Conservation (phyloP, 2,113 vertebrate species). For the Dicaeum eximium region DNA sequence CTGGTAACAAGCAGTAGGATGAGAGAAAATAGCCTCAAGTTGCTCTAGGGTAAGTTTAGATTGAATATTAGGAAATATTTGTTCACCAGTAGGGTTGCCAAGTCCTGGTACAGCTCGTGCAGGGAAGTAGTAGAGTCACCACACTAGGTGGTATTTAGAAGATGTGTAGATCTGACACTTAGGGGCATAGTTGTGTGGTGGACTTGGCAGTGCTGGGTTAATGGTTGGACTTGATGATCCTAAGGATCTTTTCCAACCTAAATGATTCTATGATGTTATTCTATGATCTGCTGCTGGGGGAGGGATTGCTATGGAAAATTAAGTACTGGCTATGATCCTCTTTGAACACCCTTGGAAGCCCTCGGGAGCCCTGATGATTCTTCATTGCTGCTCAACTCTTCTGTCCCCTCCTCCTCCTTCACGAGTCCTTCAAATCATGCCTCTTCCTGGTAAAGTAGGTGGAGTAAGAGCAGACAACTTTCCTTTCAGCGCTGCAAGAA, state of each 20-base stretch:
- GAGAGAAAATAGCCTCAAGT: neutral
- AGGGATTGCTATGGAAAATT: neutral
- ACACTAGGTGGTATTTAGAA: neutral
- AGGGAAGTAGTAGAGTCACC: neutral
- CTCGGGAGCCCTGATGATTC: neutral
- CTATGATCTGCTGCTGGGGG: neutral
- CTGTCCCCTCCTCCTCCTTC: neutral
- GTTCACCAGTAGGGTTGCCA: neutral
- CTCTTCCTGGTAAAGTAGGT: neutral
- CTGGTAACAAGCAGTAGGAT: accelerated
- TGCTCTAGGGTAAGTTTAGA: neutral
- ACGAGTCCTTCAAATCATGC: neutral
- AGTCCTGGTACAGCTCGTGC: neutral
- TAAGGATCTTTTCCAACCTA: neutral
- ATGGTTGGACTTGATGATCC: accelerated
- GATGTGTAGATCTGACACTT: accelerated
- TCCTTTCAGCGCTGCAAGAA: neutral
- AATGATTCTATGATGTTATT: neutral
- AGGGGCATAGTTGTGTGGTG: neutral
- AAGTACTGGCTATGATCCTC: neutral
- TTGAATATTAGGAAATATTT: neutral
- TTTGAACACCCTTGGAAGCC: neutral
- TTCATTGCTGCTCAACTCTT: neutral
- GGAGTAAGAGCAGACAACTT: neutral
- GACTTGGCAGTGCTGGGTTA: neutral